Evolutionary conservation across 2,888 invertebrate genomes (phyloP), one percentile per base, ranked within the genome.

Genomic region (Polyommatus icarus): DNA sequence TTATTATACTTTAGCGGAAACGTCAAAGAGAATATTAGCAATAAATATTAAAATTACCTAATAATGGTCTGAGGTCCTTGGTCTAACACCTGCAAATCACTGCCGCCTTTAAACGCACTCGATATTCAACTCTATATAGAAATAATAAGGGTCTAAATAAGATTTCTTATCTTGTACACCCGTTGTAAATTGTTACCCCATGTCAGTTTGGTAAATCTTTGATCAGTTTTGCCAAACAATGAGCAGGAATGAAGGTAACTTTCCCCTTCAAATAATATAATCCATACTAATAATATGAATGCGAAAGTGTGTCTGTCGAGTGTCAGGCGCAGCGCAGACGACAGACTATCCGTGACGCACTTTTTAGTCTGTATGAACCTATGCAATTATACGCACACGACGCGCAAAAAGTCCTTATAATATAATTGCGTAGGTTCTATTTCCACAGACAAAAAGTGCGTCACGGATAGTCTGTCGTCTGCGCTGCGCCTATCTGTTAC

Each of bases 21-120:
- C 24, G 61, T 67, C 61, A 29, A 5, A 67, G 15, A 24, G 20
- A 67, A 67, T 24, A 24, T 67, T 24, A 67, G 24, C 29, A 29
- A 67, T 67, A 67, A 67, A 67, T 24, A 67, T 67, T 67, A 67
- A 67, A 67, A 67, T 67, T 24, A 67, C 61, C 61, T 24, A 67
- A 29, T 24, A 67, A 24, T 71, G 50, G 67, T 50, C 61, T 71
- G n/a, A 71, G 71, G 40, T 80, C 81, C 81, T 81, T 79, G 78
- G 75, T 50, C 78, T 78, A 77, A 79, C 78, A 78, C 78, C 78
- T 80, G 78, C 76, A 59, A 78, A 76, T 76, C 71, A 78, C 78
- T 78, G 75, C 78, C 79, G 78, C 79, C 29, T 76, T 76, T 7
- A 75, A 29, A 32, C n/a, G n/a, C 12, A 76, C 67, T 50, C 46